Base-by-base conservation (phyloP, 2,888 invertebrate species). In the Campoplex nolae region DNA sequence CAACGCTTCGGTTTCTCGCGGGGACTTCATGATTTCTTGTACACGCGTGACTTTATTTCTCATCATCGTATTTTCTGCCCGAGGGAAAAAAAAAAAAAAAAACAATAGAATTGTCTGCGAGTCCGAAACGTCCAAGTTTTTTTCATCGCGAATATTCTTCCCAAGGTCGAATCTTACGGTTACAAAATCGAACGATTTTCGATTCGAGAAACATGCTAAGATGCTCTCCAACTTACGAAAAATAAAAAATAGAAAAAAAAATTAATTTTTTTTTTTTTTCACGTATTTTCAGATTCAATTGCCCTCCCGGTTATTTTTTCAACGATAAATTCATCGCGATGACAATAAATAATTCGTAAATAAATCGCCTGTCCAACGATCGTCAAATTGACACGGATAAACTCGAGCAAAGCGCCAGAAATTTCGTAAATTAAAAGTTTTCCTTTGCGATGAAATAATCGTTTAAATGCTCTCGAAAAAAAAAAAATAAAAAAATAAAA, bases 21-120 rank as follows among this genome's bases (percentile, higher is more conserved):
- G 28, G 18, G 70, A 71, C 32, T 71, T 16, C 9, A 48, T 48
- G 48, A 71, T 71, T 71, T 62, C 62, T 62, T 62, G 6, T n/a
- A 28, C 56, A 28, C 56, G 6, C 3, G 28, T 32, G 28, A 58
- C 58, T 28, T 9, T 28, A 32, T 11, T 58, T 58, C 58, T 58
- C 58, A 58, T 58, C 11, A 58, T 67, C n/a, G 38, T 18, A 38
- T 67, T 38, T 23, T 23, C 23, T 38, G 35, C 38, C 38, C 23
- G n/a, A n/a, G 38, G 38, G 42, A 67, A 16, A 23, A 23, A 23
- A 23, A 23, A 23, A 23, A 23, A 23, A 23, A 23, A 23, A 42
- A 67, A 42, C 9, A n/a, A 38, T n/a, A 11, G 23, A n/a, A 0
- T 23, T 23, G 42, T 68, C 1, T 42, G 42, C 0, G 11, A 11